Percentiles rank a stretch among this genome's conserved stretches.
Conservation (phyloP, 2,113 vertebrate genomes). For the Lophotis ruficrista region DNA sequence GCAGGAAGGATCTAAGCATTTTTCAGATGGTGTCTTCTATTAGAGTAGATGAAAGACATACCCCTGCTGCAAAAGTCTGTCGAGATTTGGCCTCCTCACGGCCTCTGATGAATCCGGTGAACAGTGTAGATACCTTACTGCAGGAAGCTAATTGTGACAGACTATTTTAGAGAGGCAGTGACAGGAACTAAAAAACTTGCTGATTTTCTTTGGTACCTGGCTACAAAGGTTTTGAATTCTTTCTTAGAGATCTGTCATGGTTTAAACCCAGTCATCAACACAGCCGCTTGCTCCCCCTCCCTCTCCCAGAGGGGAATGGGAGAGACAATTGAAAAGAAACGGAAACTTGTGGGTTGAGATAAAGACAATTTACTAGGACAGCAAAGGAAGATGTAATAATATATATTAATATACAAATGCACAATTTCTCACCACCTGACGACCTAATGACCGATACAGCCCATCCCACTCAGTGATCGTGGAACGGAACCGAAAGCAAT, state of each 20-base stretch:
- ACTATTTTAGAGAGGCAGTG: not conserved
- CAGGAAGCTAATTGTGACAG: not conserved
- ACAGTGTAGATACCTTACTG: not conserved
- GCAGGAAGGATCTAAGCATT: not conserved
- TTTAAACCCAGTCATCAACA: too few relatives aligned
- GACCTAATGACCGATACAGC: too few relatives aligned
- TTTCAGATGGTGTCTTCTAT: not conserved
- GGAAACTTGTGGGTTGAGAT: too few relatives aligned
- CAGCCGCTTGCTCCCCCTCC: too few relatives aligned
- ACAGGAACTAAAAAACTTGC: not conserved
- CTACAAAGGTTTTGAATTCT: not conserved
- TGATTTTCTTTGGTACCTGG: not conserved
- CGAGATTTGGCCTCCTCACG: not conserved
- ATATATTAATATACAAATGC: too few relatives aligned
- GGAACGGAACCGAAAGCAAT: too few relatives aligned
- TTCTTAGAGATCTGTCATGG: not conserved
- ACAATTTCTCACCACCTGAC: too few relatives aligned
- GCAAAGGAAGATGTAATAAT: too few relatives aligned
- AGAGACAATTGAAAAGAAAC: too few relatives aligned
- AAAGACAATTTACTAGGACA: too few relatives aligned
- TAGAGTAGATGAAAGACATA: not conserved
- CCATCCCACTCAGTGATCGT: too few relatives aligned
- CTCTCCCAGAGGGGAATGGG: too few relatives aligned
- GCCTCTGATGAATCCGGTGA: not conserved
- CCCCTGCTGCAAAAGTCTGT: not conserved